These are phyloP conservation scores for Thamnophis elegans DNA, from an alignment of 2,797 vertebrate species.

Conservation along the genomic window DNA sequence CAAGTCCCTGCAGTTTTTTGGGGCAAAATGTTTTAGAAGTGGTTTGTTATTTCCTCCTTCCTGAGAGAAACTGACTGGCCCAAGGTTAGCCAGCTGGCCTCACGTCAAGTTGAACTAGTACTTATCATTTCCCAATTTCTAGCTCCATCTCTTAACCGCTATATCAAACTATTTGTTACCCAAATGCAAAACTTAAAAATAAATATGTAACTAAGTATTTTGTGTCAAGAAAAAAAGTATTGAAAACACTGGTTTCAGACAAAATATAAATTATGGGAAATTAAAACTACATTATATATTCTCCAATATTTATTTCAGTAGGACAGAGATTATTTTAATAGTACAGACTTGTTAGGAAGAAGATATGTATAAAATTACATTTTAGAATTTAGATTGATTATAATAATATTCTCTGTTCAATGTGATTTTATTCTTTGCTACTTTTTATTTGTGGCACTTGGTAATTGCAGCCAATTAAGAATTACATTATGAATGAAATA, in stretches of 20 bases:
- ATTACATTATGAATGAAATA: not conserved
- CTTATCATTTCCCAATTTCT: not conserved
- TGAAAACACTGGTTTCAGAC: conserved; percentile 18
- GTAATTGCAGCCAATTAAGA: too few species aligned
- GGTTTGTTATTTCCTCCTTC: not conserved
- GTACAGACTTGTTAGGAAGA: not conserved
- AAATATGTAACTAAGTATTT: conserved; percentile 16
- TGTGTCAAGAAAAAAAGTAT: not conserved
- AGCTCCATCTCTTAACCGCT: not conserved
- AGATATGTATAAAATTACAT: not conserved
- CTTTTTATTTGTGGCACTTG: not conserved
- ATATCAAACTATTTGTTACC: conserved; percentile 14
- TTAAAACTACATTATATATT: not conserved
- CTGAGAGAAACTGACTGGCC: not conserved
- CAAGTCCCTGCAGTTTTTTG: not conserved
- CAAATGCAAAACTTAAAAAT: not conserved
- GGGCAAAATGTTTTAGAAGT: not conserved
- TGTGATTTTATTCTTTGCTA: not conserved
- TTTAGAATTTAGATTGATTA: not conserved
- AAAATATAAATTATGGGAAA: conserved; percentile 3
- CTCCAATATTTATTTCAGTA: not conserved
- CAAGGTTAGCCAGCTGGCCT: not conserved
- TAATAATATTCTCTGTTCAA: not conserved
- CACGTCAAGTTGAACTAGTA: not conserved
- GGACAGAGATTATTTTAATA: not conserved